Evolutionary conservation across 2,797 vertebrate genomes (phyloP), one percentile per base, ranked within the genome.

Genomic region (Arnoldichthys spilopterus): DNA sequence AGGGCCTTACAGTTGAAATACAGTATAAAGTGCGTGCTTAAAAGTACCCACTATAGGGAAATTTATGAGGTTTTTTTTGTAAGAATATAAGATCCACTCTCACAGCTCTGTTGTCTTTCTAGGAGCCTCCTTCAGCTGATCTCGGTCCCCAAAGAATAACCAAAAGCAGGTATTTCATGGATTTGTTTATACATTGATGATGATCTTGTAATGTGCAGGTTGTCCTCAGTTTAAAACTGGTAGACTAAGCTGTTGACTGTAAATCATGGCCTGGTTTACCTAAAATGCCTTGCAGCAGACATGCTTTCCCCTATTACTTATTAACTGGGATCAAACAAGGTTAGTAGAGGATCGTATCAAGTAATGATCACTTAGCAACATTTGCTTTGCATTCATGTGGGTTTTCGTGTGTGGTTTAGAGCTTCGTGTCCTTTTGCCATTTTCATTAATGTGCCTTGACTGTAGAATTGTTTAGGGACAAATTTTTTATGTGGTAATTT

Each of bases 91-190:
- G 4, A 12, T 3, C 13, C 28, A 56, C 59, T 72, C 62, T 76
- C 45, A 79, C 18, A 58, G 30, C 22, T 49, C 7, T 83, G 2
- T 70, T 54, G 47, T 64, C 72, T 80, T 54, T 79, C 58, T 70
- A 88, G 87, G 77, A 74, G 45, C 62, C 73, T 76, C 67, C 80
- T 68, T 74, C 72, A 47, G 61, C 82, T 47, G 89, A 91, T 43
- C 83, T 82, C 2, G 83, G 87, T 72, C 84, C 86, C 79, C 89
- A 85, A 63, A 90, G 88, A 87, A 92, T 89, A 64, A 89, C 85
- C 59, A 91, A 94, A 78, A 93, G 88, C 91, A 92, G 92, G 93
- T 83, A 86, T 26, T 30, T 16, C 4, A 61, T 76, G 12, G 16
- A 34, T 77, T 61, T 22, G 71, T 43, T 54, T 30, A 56, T 2